Evolutionary conservation across 2,888 invertebrate genomes (phyloP).

Genomic region (Mythimna vitellina): DNA sequence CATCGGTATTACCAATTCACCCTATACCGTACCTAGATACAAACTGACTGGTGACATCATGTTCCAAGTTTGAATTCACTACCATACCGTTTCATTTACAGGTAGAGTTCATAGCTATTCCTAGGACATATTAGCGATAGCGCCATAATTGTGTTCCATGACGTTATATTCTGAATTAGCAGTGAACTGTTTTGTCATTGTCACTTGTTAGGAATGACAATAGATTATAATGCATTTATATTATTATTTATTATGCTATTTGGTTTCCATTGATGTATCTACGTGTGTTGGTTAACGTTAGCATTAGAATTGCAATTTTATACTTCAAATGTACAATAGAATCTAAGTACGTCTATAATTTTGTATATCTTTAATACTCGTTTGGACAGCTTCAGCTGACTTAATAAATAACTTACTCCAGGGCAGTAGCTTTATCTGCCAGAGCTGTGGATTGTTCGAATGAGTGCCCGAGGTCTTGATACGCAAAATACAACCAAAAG

Average conservation of each 20-base stretch:
- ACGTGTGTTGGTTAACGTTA: not conserved
- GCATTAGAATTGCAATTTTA: not conserved
- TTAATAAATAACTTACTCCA: not conserved
- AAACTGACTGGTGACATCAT: constrained; percentile 23
- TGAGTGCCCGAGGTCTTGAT: too few relatives aligned
- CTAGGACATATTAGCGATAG: constrained; percentile 8
- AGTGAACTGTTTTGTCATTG: constrained; percentile 36
- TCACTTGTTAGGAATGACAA: constrained; percentile 45
- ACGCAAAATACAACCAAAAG: too few relatives aligned
- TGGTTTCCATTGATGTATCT: constrained; percentile 10
- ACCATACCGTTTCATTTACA: constrained; percentile 8
- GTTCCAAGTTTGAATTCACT: not conserved
- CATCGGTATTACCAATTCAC: too few relatives aligned
- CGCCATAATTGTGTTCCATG: constrained; percentile 27
- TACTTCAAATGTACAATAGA: not conserved
- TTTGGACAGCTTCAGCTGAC: not conserved
- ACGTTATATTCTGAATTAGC: constrained; percentile 20
- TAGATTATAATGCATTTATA: constrained; percentile 38
- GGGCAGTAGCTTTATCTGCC: too few relatives aligned
- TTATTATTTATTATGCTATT: constrained; percentile 1
- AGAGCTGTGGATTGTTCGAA: too few relatives aligned
- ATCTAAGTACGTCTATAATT: too few relatives aligned
- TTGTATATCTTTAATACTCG: not conserved
- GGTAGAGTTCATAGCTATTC: constrained; percentile 27
- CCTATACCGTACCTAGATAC: not conserved